Evolutionary conservation across 2,797 vertebrate genomes (phyloP).

Genomic region (Anomalospiza imberbis): DNA sequence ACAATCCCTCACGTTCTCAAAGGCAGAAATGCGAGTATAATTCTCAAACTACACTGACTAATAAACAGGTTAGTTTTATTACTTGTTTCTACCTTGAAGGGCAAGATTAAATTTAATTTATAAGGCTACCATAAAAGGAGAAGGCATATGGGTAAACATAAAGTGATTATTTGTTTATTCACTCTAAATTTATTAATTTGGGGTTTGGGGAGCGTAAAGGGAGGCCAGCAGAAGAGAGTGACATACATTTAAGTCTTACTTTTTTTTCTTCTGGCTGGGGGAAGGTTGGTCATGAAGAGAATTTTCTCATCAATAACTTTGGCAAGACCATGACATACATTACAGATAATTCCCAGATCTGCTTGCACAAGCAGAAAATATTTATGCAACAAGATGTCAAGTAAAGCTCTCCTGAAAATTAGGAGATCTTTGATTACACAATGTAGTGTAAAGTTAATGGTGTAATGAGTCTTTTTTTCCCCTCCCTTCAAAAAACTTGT

Average conservation of each 20-base stretch:
- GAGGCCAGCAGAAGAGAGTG: neutral
- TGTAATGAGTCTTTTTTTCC: neutral
- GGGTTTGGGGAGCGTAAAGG: neutral
- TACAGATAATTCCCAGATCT: neutral
- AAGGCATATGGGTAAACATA: neutral
- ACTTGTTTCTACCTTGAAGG: neutral
- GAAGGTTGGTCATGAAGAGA: neutral
- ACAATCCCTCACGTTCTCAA: slow-evolving; percentile 17
- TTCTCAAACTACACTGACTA: neutral
- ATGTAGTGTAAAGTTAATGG: neutral
- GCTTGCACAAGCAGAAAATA: neutral
- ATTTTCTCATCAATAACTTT: neutral
- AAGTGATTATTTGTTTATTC: neutral
- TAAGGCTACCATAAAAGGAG: neutral
- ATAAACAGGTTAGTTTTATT: neutral
- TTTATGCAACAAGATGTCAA: neutral
- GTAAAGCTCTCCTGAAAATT: neutral
- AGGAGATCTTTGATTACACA: neutral
- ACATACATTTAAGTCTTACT: neutral
- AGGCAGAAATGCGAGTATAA: neutral
- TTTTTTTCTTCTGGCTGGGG: neutral
- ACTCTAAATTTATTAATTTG: neutral
- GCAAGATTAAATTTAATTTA: neutral
- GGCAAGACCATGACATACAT: neutral
- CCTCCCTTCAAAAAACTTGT: neutral